A percentile compares a stretch with the other conserved stretches of the same genome.
phyloP scores from a whole-genome alignment of 2,888 invertebrate species.

The Torymus texanus region DNA sequence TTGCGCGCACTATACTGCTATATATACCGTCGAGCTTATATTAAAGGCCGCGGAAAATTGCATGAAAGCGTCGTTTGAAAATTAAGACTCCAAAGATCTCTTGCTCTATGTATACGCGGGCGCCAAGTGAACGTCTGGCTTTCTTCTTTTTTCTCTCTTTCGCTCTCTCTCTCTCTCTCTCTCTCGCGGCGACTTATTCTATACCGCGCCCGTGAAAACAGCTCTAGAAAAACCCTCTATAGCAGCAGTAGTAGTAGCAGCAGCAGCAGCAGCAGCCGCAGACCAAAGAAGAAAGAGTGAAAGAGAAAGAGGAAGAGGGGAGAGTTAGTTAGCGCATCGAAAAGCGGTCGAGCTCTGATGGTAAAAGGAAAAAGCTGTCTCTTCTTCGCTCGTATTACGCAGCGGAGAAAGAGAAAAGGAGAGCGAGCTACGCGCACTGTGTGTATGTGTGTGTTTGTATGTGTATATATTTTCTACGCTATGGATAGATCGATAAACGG shows the following conservation, averaged over 20 bases:
- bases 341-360: constrained; percentile 11
- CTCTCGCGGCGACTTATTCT: constrained; percentile 1
- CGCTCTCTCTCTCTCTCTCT: too few species aligned
- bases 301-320: neutral
- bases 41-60: constrained; percentile 37
- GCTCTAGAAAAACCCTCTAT: neutral
- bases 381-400: neutral
- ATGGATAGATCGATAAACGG: neutral
- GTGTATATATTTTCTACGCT: too few species aligned
- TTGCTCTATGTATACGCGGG: neutral
- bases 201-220: constrained; percentile 11
- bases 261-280: neutral
- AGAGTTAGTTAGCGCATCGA: constrained; percentile 22
- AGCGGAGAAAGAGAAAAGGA: neutral
- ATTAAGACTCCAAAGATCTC: constrained; percentile 34
- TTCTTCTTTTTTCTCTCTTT: neutral
- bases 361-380: constrained; percentile 20
- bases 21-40: neutral
- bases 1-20: too few species aligned
- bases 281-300: neutral
- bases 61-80: constrained; percentile 39
- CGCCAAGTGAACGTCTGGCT: constrained; percentile 19
- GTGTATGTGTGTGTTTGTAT: too few species aligned
- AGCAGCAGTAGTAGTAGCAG: neutral
- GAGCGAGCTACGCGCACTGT: too few species aligned